Evolutionary conservation across 2,888 invertebrate genomes (phyloP).

Genomic region (Odontomyia ornata): DNA sequence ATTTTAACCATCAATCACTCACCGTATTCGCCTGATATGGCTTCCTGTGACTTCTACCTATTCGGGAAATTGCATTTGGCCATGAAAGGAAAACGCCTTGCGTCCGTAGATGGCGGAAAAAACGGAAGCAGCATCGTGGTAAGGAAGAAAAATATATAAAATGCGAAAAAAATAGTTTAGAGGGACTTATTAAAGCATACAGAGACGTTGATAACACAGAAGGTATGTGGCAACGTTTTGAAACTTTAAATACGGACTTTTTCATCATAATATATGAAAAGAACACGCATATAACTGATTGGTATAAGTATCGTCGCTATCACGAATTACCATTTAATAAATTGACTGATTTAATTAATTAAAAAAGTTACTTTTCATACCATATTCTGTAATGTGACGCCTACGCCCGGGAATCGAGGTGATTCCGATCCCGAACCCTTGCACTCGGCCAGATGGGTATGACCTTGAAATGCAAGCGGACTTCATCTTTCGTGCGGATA

Average conservation of each 20-base stretch:
- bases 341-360: neutral
- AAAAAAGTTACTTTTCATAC: neutral
- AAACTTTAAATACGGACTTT: neutral
- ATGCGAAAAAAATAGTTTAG: neutral
- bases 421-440: too few relatives aligned
- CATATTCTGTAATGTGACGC: too few relatives aligned
- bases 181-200: neutral
- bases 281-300: neutral
- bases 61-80: too few relatives aligned
- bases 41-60: too few relatives aligned
- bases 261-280: neutral
- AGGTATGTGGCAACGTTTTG: neutral
- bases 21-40: too few relatives aligned
- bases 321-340: neutral
- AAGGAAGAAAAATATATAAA: neutral
- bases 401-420: too few relatives aligned
- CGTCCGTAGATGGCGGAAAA: too few relatives aligned
- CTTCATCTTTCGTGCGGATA: too few relatives aligned
- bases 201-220: neutral
- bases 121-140: neutral
- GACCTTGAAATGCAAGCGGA: too few relatives aligned
- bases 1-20: too few relatives aligned
- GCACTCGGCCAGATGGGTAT: too few relatives aligned
- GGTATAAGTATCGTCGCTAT: neutral
- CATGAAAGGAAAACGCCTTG: too few relatives aligned